Conservation (phyloP, 2,888 invertebrate genomes). For the Callimorpha dominula region DNA sequence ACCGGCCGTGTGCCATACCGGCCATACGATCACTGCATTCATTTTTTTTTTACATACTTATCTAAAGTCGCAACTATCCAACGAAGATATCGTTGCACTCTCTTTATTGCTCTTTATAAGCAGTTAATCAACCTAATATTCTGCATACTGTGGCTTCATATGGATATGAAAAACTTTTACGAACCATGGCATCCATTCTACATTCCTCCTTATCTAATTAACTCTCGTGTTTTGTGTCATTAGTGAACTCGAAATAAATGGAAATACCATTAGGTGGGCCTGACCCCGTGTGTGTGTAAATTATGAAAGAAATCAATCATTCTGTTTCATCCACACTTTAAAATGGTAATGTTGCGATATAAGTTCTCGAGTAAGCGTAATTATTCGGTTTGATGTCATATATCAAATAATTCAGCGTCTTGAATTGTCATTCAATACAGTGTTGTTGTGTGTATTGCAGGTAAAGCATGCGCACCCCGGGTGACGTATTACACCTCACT, state of each 20-base stretch:
- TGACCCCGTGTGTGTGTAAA: slow-evolving; percentile 5
- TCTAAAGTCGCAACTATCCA: too few relatives aligned
- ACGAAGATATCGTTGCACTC: not conserved
- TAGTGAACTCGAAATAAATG: not conserved
- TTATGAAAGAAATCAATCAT: slow-evolving; percentile 1
- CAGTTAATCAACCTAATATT: not conserved
- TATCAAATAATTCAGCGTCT: too few relatives aligned
- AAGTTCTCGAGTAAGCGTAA: not conserved
- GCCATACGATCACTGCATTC: too few relatives aligned
- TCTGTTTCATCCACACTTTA: too few relatives aligned
- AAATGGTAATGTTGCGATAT: not conserved
- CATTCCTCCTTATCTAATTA: slow-evolving; percentile 3
- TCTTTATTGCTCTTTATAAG: not conserved
- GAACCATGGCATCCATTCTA: not conserved
- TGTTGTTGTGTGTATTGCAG: too few relatives aligned
- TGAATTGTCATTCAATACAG: too few relatives aligned
- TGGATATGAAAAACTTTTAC: not conserved
- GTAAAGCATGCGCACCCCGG: too few relatives aligned
- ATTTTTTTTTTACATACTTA: too few relatives aligned
- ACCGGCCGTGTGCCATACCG: too few relatives aligned
- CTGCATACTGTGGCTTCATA: not conserved
- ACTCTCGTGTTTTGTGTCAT: not conserved
- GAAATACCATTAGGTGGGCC: not conserved
- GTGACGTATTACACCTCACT: too few relatives aligned
- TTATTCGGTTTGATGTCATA: not conserved